These are phyloP conservation scores for Cavia porcellus DNA, from an alignment of 2,113 vertebrate species.

Conservation along the genomic window DNA sequence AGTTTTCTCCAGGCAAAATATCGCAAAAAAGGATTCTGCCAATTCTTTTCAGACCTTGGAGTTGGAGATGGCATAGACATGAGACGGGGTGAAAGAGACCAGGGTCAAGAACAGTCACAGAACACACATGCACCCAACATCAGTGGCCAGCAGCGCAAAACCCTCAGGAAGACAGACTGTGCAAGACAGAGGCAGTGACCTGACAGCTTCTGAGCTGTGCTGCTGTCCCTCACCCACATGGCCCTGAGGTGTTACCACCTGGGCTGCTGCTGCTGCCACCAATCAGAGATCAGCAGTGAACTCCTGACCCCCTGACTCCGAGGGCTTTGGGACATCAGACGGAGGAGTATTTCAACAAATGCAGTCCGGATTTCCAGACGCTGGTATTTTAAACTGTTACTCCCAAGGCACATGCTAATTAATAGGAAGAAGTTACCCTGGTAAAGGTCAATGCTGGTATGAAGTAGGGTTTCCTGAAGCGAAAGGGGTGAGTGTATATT, in stretches of 20 bases:
- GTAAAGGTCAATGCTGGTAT: not conserved
- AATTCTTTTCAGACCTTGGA: not conserved
- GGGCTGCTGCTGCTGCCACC: too few species aligned
- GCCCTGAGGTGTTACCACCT: not conserved
- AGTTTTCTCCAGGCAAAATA: not conserved
- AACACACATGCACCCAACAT: not conserved
- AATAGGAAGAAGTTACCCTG: not conserved
- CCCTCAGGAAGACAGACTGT: not conserved
- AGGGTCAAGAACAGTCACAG: not conserved
- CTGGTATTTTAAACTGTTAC: not conserved
- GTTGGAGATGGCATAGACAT: not conserved
- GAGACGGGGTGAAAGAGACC: not conserved
- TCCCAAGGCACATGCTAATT: not conserved
- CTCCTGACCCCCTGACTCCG: not conserved
- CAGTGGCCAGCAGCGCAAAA: not conserved
- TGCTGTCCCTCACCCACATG: not conserved
- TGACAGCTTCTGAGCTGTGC: too few species aligned
- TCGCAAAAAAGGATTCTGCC: not conserved
- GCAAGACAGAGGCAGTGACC: not conserved
- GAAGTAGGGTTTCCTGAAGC: not conserved
- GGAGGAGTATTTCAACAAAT: not conserved
- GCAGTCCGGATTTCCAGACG: not conserved
- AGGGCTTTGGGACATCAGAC: not conserved
- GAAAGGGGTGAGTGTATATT: not conserved
- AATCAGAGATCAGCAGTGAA: not conserved